phyloP scores from a whole-genome alignment of 2,113 vertebrate genomes.

The Coregonus clupeaformis region DNA sequence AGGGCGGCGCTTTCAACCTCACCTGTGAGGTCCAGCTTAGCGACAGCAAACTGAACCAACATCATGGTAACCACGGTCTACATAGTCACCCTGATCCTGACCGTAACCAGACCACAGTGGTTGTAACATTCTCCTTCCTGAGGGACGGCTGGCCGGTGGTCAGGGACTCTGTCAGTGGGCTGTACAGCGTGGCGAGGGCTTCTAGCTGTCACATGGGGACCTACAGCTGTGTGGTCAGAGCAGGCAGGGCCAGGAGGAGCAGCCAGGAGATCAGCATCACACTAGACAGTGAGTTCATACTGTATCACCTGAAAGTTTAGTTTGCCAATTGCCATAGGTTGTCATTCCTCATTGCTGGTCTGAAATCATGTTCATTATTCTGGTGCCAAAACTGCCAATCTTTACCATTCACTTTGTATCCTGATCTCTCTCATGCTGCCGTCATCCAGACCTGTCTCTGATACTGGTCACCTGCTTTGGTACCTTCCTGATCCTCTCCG shows the following conservation, averaged over 20 bases:
- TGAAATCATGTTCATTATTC: no score
- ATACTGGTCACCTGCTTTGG: neutral
- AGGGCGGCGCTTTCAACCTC: conserved; percentile 8
- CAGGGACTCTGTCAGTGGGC: neutral
- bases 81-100: neutral
- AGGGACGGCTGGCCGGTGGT: neutral
- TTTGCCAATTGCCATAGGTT: no score
- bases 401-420: neutral
- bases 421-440: neutral
- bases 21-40: conserved; percentile 12
- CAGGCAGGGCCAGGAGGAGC: neutral
- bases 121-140: conserved; percentile 17
- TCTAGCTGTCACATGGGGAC: neutral
- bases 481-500: neutral
- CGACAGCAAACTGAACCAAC: neutral
- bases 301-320: neutral
- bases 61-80: neutral
- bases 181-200: conserved; percentile 4
- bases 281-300: conserved; percentile 13
- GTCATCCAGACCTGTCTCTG: neutral
- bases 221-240: conserved; percentile 11
- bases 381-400: neutral
- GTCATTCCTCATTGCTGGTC: no score
- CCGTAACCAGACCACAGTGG: neutral
- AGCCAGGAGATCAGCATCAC: conserved; percentile 8